These are phyloP conservation scores for Pluvialis apricaria DNA, from an alignment of 2,113 vertebrate species.

Conservation along the genomic window DNA sequence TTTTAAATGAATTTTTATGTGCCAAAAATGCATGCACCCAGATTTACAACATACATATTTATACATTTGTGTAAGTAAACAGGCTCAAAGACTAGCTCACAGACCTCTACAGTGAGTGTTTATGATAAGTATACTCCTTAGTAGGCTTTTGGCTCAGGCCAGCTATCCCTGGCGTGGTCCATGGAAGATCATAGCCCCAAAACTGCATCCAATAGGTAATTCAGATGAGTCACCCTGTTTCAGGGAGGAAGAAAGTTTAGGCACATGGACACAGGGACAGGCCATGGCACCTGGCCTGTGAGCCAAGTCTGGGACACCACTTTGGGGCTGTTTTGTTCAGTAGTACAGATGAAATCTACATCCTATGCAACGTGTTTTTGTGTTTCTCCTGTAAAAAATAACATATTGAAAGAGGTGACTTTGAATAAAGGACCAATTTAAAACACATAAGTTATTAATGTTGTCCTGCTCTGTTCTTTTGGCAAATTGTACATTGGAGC, in stretches of 20 bases:
- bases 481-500: too few relatives aligned
- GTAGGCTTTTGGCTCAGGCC: not conserved
- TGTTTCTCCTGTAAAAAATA: too few relatives aligned
- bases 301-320: not conserved
- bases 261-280: not conserved
- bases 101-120: not conserved
- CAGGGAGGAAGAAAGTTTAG: not conserved
- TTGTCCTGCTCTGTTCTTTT: too few relatives aligned
- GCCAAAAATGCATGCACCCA: not conserved
- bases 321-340: too few relatives aligned
- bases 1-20: not conserved
- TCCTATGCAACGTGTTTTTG: too few relatives aligned
- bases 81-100: not conserved
- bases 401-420: too few relatives aligned
- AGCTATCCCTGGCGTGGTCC: not conserved
- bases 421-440: too few relatives aligned
- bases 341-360: too few relatives aligned
- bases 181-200: not conserved
- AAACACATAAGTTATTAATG: too few relatives aligned
- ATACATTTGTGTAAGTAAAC: not conserved
- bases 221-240: not conserved
- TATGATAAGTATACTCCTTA: not conserved
- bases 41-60: not conserved
- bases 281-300: fast-evolving
- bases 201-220: not conserved